Percentiles rank a stretch among this genome's conserved stretches.
Evolutionary conservation across 1,140 invertebrate genomes (phyloP).

Genomic region (Metaphire vulgaris): DNA sequence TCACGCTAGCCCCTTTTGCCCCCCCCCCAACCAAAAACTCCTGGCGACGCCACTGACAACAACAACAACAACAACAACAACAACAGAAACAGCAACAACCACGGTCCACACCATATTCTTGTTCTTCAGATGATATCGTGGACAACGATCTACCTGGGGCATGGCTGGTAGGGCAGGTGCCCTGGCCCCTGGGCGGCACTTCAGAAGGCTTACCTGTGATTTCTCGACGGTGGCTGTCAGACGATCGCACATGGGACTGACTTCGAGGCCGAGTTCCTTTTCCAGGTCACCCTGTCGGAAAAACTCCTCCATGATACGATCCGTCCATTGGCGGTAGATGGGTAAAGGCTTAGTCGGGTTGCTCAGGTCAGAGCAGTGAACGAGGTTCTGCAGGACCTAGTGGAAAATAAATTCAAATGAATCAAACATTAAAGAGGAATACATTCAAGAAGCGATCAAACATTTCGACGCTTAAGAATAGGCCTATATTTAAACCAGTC

Average conservation of each 20-base stretch:
- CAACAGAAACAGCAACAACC: neutral
- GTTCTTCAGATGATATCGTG: too few relatives aligned
- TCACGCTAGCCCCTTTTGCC: neutral
- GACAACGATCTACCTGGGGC: neutral
- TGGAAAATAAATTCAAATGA: neutral
- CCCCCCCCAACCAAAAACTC: neutral
- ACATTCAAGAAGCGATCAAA: neutral
- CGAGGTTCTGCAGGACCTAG: slow-evolving; percentile 85
- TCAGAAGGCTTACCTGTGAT: slow-evolving; percentile 64
- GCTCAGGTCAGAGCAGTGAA: slow-evolving; percentile 96
- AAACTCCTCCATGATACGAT: slow-evolving; percentile 92
- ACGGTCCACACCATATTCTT: too few relatives aligned
- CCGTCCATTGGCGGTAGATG: slow-evolving; percentile 87
- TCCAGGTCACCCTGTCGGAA: slow-evolving; percentile 92
- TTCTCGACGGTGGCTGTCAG: slow-evolving; percentile 92
- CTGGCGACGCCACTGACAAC: neutral
- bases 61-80: neutral
- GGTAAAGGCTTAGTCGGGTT: slow-evolving; percentile 97
- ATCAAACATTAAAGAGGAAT: too few relatives aligned
- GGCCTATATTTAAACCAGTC: neutral
- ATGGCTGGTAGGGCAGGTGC: neutral
- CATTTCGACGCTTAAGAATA: neutral
- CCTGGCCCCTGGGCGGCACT: too few relatives aligned
- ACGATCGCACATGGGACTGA: slow-evolving; percentile 22
- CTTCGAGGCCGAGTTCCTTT: slow-evolving; percentile 9